Base-by-base conservation (phyloP, 2,797 vertebrate genomes). In the Epinephelus awoara region DNA sequence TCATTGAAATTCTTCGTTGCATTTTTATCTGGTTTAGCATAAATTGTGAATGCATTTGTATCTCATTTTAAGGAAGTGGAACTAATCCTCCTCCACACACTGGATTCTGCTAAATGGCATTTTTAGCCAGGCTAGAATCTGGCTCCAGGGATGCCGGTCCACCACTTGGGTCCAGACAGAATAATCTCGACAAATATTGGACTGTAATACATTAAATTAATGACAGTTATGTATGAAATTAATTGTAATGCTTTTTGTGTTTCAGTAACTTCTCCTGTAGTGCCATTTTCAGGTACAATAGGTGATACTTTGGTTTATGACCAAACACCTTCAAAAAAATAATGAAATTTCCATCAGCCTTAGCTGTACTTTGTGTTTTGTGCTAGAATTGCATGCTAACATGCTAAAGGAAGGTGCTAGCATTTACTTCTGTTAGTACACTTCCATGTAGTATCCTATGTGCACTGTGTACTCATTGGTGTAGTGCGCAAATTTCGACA, bases 41-140 rank as follows among this genome's bases (percentile, higher is more conserved):
- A 65, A 68, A 67, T 86, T 67, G 38, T 67, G 69, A 76, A 74
- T 79, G 47, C 69, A 83, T 85, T 75, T 80, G 62, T 57, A 57
- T 85, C 58, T 79, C 57, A 74, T 80, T 83, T 74, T 0, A 40
- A 71, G 42, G 67, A 18, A 55, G 61, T 57, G 23, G 27, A 67
- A 58, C 46, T 61, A 71, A 58, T 67, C 66, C 34, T 74, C 38
- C 15, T 50, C 10, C 38, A 47, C 23, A 69, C 23, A 63, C 27
- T 71, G 44, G n/a, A 42, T 72, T 77, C 21, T 57, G 49, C 56
- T 69, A 44, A 42, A 57, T 6, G 18, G 13, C 10, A 15, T 64
- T 57, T 38, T 34, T 18, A 11, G n/a, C 55, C 12, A 7, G 8
- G 34, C 34, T 34, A 34, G 34, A 34, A 8, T 34, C 29, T 34